Evolutionary conservation across 2,113 vertebrate species (phyloP).

Genomic region (Cyprinus carpio): DNA sequence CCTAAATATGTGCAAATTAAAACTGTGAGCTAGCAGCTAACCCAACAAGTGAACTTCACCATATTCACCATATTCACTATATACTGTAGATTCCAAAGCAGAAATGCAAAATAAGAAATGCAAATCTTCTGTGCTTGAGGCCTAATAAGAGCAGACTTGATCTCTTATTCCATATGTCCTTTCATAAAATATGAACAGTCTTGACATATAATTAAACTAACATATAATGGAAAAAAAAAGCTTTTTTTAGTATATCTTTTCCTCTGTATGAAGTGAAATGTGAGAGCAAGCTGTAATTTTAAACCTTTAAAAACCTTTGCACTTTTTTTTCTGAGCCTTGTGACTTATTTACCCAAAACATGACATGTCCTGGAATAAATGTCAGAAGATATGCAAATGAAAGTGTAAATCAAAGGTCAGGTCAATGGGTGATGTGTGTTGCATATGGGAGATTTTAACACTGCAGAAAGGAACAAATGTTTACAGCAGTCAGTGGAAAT

Average conservation of each 20-base stretch:
- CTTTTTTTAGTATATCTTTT: background rate
- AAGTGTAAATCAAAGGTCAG: background rate
- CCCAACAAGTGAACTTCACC: background rate
- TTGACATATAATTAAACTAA: background rate
- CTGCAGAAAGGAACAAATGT: background rate
- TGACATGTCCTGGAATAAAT: background rate
- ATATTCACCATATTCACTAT: no score
- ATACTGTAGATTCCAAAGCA: background rate
- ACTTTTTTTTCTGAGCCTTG: background rate
- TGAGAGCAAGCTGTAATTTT: background rate
- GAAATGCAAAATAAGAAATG: background rate
- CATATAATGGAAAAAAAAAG: background rate
- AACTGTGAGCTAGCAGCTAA: background rate
- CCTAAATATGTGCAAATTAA: background rate
- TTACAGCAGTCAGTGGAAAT: background rate
- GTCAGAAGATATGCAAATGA: conserved; percentile 12
- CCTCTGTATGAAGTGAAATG: background rate
- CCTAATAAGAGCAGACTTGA: background rate
- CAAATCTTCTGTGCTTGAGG: background rate
- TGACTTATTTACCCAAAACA: conserved; percentile 14
- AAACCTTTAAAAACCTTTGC: background rate
- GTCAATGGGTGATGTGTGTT: background rate
- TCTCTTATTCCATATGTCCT: background rate
- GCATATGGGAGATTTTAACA: background rate
- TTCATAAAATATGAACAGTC: conserved; percentile 5